Evolutionary conservation across 2,888 invertebrate genomes (phyloP).

Genomic region (Notocelia uddmanniana): DNA sequence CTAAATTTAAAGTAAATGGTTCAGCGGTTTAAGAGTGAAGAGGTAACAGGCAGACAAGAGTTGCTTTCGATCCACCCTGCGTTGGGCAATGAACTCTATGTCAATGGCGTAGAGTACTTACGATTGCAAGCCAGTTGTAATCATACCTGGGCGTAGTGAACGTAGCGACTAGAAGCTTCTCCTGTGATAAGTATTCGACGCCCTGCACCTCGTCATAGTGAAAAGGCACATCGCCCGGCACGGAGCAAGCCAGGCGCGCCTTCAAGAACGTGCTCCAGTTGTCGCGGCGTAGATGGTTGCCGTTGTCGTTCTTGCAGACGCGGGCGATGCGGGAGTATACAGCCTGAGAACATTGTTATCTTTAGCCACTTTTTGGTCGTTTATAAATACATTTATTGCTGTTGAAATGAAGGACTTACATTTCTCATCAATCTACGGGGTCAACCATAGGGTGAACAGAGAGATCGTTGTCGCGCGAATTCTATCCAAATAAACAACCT

Average conservation of each 20-base stretch:
- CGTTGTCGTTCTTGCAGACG: conserved; percentile 95
- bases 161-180: conserved; percentile 92
- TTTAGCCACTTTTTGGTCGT: too few relatives aligned
- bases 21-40: too few relatives aligned
- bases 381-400: too few relatives aligned
- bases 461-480: too few relatives aligned
- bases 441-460: too few relatives aligned
- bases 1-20: too few relatives aligned
- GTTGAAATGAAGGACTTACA: too few relatives aligned
- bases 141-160: conserved; percentile 78
- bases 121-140: not conserved
- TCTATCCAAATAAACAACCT: not conserved
- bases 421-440: too few relatives aligned
- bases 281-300: conserved; percentile 91
- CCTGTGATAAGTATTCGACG: conserved; percentile 90
- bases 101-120: too few relatives aligned
- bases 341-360: conserved; percentile 78
- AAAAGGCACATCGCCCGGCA: conserved; percentile 94
- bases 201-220: conserved; percentile 96
- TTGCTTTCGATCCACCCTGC: too few relatives aligned
- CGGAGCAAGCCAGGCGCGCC: conserved; percentile 93
- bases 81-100: too few relatives aligned
- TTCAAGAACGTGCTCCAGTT: conserved; percentile 97
- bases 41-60: too few relatives aligned
- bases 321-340: conserved; percentile 96